Evolutionary conservation across 2,888 invertebrate genomes (phyloP), one percentile per base, ranked within the genome.

Genomic region (Netelia melanura): DNA sequence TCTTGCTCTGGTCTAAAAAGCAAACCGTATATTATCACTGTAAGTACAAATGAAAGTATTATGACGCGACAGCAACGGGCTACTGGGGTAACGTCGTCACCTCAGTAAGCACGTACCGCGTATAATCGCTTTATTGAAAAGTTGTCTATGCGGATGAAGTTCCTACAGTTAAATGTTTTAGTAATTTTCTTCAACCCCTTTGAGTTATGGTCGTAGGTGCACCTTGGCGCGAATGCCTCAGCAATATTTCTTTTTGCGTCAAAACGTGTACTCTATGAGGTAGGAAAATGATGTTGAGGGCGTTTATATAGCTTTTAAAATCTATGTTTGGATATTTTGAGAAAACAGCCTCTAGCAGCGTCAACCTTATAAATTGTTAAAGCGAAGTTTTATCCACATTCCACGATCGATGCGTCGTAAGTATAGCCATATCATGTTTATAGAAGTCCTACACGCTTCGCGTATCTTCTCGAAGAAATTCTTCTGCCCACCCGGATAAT

Each of bases 11-110:
- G 23, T 71, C 76, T 72, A 75, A 87, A 87, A 87, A 87, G 86
- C 81, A 84, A 84, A 84, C 72, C 86, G 75, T 89, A 88, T 86
- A 88, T 88, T 88, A 84, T 86, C 80, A 72, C 76, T 86, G 87
- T 87, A 90, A 90, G 89, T 89, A 88, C 85, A 83, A 76, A 86
- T 85, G 86, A 72, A 85, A 88, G 88, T 88, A 89, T 87, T 86
- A 82, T 82, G 78, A 82, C 77, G 84, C 86, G 87, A 87, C 88
- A 87, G 86, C 85, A 79, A 86, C 83, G 62, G 38, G 86, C 86
- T 87, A 86, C 89, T 82, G 83, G 87, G 86, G 84, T 87, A 74
- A 78, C 71, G 30, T 67, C 74, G 72, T 65, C 58, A 67, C 79
- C 38, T 61, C 17, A 23, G 11, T 23, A 30, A 52, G 17, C n/a